phyloP scores from a whole-genome alignment of 53 echinoderm and acorn worm species.

The Apostichopus leukothele region DNA sequence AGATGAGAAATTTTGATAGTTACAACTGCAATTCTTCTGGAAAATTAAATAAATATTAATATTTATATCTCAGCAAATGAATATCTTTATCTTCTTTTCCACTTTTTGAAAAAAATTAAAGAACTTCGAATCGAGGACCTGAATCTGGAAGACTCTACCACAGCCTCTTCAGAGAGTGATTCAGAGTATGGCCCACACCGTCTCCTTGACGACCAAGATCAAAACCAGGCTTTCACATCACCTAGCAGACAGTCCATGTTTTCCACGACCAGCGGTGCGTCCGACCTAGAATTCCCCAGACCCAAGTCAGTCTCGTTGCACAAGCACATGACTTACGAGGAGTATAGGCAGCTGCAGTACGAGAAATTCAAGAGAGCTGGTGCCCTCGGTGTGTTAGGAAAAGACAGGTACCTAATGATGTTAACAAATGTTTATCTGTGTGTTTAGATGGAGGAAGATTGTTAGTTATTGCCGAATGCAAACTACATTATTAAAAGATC shows the following conservation, averaged over 20 bases:
- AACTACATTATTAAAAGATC: no score
- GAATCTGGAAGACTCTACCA: slow-evolving; percentile 70
- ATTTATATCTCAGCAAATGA: no score
- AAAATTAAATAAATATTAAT: no score
- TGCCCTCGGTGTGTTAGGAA: slow-evolving; percentile 84
- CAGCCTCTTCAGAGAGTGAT: slow-evolving; percentile 77
- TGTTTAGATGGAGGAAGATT: no score
- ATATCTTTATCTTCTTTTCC: neutral
- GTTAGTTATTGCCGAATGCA: no score
- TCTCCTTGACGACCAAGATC: slow-evolving; percentile 8
- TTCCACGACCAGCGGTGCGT: slow-evolving; percentile 59
- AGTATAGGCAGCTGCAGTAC: slow-evolving; percentile 91
- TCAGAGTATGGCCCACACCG: slow-evolving; percentile 52
- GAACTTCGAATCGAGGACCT: slow-evolving; percentile 85
- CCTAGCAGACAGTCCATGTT: slow-evolving; percentile 65
- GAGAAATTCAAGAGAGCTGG: slow-evolving; percentile 96
- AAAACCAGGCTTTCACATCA: slow-evolving; percentile 51
- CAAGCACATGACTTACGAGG: slow-evolving; percentile 89
- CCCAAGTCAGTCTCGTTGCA: slow-evolving; percentile 90
- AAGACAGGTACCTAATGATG: slow-evolving; percentile 61
- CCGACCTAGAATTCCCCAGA: slow-evolving; percentile 89
- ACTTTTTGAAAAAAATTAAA: neutral
- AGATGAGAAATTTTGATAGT: no score
- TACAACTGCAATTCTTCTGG: no score
- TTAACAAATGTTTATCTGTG: no score